Conservation (phyloP, 2,113 vertebrate species). For the Dissostichus mawsoni region DNA sequence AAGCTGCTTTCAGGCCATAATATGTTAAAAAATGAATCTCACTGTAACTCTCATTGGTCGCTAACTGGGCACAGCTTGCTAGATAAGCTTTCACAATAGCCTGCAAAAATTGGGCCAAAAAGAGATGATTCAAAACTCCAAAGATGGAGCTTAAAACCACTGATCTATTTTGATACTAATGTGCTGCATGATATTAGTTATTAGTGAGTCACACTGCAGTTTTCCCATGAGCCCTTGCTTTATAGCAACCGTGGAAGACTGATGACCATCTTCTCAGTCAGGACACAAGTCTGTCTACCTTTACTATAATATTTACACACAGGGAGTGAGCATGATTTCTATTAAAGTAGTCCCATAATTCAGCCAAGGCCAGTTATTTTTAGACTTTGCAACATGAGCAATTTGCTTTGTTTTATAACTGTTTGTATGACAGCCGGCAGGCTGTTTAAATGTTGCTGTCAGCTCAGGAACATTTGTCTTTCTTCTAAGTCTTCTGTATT, state of each 20-base stretch:
- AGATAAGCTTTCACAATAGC: conserved; percentile 27
- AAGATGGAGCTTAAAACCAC: conserved; percentile 39
- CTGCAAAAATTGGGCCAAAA: conserved; percentile 38
- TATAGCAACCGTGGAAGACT: neutral
- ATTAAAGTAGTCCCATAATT: conserved; percentile 8
- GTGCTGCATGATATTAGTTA: conserved; percentile 39
- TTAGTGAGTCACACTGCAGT: conserved; percentile 44
- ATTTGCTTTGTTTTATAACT: conserved; percentile 51
- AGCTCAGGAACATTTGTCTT: conserved; percentile 23
- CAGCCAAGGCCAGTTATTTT: conserved; percentile 49
- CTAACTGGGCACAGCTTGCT: conserved; percentile 19
- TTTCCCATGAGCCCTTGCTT: conserved; percentile 1
- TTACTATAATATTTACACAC: conserved; percentile 10
- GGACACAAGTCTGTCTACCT: neutral
- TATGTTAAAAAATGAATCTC: neutral
- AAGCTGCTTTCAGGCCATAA: neutral
- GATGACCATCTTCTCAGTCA: neutral
- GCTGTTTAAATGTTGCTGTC: conserved; percentile 56
- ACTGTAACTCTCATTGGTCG: neutral
- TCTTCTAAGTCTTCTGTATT: conserved; percentile 30
- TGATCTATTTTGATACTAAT: conserved; percentile 39
- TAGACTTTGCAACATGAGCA: conserved; percentile 42
- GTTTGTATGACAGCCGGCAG: conserved; percentile 46
- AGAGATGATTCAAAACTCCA: conserved; percentile 40
- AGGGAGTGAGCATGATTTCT: neutral